These are phyloP conservation scores for Caretta caretta DNA, from an alignment of 2,113 vertebrate genomes.

Conservation along the genomic window DNA sequence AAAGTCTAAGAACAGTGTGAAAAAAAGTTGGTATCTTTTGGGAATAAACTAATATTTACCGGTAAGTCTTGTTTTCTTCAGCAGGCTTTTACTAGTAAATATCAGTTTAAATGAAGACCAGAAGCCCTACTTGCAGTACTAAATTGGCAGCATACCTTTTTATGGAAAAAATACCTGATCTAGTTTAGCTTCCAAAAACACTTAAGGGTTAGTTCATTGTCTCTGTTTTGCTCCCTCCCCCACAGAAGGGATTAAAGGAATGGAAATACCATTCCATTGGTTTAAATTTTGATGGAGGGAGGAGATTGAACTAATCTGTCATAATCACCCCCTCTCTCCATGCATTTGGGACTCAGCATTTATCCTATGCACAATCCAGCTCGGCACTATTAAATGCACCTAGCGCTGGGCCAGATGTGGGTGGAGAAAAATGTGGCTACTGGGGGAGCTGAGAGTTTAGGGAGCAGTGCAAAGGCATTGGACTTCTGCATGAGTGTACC, in stretches of 20 bases:
- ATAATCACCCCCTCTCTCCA: conserved; percentile 16
- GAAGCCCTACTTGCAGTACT: conserved; percentile 73
- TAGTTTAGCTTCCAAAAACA: conserved; percentile 30
- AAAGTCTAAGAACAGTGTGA: conserved; percentile 81
- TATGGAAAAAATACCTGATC: conserved; percentile 24
- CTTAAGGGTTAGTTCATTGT: conserved; percentile 29
- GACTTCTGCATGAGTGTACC: conserved; percentile 24
- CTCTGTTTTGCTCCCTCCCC: background rate
- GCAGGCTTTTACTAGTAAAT: conserved; percentile 83
- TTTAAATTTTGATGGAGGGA: background rate
- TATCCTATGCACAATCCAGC: conserved; percentile 4
- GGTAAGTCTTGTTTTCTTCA: conserved; percentile 83
- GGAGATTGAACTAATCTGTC: background rate
- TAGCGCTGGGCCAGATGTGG: background rate
- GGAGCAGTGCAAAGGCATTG: conserved; percentile 20
- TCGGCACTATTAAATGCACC: conserved; percentile 30
- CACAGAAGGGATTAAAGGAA: background rate
- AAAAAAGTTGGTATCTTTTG: conserved; percentile 81
- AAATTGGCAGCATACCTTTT: conserved; percentile 40
- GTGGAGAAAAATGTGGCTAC: conserved; percentile 24
- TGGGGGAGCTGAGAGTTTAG: conserved; percentile 37
- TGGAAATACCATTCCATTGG: background rate
- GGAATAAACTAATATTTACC: conserved; percentile 83
- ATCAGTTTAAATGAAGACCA: conserved; percentile 81
- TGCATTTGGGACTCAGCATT: background rate